Conservation (phyloP, 2,113 vertebrate species). For the Carassius carassius region DNA sequence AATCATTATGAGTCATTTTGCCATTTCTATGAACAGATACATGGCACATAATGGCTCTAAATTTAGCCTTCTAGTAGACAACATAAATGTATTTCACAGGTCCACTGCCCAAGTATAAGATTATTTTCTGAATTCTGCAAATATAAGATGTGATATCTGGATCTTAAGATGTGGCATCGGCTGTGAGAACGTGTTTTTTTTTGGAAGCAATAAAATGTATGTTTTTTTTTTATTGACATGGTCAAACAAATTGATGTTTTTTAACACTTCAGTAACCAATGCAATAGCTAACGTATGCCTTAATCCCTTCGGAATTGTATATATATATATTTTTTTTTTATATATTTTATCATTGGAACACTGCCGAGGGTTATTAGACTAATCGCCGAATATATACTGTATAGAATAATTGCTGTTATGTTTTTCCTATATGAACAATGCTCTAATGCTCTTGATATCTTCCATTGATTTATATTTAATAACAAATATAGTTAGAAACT, state of each 20-base stretch:
- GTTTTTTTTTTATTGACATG: background rate
- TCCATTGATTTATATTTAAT: background rate
- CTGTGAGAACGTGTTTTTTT: background rate
- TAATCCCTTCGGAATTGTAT: background rate
- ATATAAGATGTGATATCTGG: too few species aligned
- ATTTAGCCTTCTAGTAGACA: background rate
- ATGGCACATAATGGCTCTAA: background rate
- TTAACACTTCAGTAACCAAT: background rate
- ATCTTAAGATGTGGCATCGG: too few species aligned
- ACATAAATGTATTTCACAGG: background rate
- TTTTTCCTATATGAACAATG: background rate
- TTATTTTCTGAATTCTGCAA: background rate
- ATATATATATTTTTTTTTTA: background rate
- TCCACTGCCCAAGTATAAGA: background rate
- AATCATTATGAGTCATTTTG: background rate
- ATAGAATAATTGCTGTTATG: background rate
- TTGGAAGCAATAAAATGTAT: background rate
- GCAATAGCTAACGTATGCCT: constrained; percentile 1
- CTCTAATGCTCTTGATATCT: background rate
- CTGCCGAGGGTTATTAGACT: background rate
- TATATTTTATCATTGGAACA: background rate
- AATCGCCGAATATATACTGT: background rate
- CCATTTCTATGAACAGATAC: background rate
- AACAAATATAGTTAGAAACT: background rate
- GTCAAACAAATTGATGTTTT: background rate